Percentiles rank a stretch among this genome's conserved stretches.
These are phyloP conservation scores for Chrysopilus asiliformis DNA, from an alignment of 2,888 invertebrate species.

Conservation along the genomic window DNA sequence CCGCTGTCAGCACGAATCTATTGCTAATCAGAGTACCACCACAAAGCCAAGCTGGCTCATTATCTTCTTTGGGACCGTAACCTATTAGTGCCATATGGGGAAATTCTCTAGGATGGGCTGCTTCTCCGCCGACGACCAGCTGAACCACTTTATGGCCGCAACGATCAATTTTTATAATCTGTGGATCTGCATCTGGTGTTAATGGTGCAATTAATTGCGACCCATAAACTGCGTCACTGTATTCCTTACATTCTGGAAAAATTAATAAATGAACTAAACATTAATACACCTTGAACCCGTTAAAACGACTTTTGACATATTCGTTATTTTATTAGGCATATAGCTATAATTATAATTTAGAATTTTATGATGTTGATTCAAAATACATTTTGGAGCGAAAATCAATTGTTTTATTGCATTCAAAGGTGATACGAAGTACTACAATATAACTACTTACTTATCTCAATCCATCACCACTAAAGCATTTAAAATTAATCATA, in stretches of 20 bases:
- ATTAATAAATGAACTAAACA: background rate
- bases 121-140: slow-evolving; percentile 19
- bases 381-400: too few species aligned
- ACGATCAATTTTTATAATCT: slow-evolving; percentile 1
- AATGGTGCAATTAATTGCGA: background rate
- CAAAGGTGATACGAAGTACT: too few species aligned
- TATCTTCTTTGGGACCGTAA: background rate
- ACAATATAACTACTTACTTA: too few species aligned
- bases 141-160: slow-evolving; percentile 14
- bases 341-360: too few species aligned
- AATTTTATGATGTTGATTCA: too few species aligned
- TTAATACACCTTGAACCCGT: too few species aligned
- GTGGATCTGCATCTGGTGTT: background rate
- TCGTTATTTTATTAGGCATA: too few species aligned
- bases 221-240: background rate
- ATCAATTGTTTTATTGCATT: too few species aligned
- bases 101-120: slow-evolving; percentile 24
- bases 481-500: too few species aligned
- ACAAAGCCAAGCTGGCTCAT: slow-evolving; percentile 3
- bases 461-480: too few species aligned
- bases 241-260: slow-evolving; percentile 3
- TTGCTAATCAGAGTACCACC: slow-evolving; percentile 6
- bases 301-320: too few species aligned
- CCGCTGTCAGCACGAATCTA: slow-evolving; percentile 3
- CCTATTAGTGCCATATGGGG: slow-evolving; percentile 30